Evolutionary conservation across 2,888 invertebrate species (phyloP), one percentile per base, ranked within the genome.

Genomic region (Toxonevra muliebris): DNA sequence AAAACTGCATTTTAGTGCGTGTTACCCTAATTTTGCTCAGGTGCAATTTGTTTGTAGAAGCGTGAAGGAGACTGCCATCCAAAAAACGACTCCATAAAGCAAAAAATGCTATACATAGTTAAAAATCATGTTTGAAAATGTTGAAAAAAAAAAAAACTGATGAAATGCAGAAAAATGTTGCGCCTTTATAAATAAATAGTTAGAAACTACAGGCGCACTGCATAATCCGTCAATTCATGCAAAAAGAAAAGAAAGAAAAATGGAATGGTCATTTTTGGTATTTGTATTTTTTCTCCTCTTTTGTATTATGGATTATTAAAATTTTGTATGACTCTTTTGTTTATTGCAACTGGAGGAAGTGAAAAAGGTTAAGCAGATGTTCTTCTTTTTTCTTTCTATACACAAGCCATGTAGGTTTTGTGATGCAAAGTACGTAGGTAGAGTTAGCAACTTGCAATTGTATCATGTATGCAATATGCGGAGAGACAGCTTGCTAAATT

Each of bases 41-140:
- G 82, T 82, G 82, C 82, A 82, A 82, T 82, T 82, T 82, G 82
- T 79, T 79, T 77, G 74, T 69, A 71, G 70, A 68, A 79, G 77
- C 78, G 79, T 80, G 78, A 79, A 80, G 75, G 42, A 68, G 54
- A 65, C 58, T 65, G 69, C 11, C 7, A 7, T 30, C 30, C 30
- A 30, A 30, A 30, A 30, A 30, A 7, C 2, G 7, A 30, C 30
- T 30, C 30, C 30, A 30, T 30, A 30, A 30, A 30, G 30, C 30
- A 30, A 30, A 7, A 30, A 30, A 30, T 30, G 30, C 30, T 30
- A 30, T n/a, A n/a, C n/a, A n/a, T 30, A 30, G 30, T 30, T 30
- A 30, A 30, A 30, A 30, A 30, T 30, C 30, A 30, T 30, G 30
- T 30, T 30, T 30, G 30, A 30, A 30, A 4, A 30, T 30, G 30